phyloP scores from a whole-genome alignment of 2,888 invertebrate species.

The Dryobotodes eremita region DNA sequence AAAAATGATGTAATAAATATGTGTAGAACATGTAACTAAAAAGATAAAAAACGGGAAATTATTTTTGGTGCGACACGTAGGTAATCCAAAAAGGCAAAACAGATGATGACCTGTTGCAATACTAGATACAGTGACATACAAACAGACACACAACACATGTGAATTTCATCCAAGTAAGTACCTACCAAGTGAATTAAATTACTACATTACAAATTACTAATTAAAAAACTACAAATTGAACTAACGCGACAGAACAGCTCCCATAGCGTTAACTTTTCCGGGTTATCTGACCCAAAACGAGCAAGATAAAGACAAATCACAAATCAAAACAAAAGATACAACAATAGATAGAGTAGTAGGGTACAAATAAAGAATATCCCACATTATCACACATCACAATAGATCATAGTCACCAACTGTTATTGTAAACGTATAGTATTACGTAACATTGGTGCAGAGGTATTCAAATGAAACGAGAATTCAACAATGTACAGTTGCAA shows the following conservation, averaged over 20 bases:
- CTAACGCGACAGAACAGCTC: not conserved
- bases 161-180: not conserved
- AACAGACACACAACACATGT: slow-evolving; percentile 5
- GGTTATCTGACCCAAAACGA: slow-evolving; percentile 6
- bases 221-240: not conserved
- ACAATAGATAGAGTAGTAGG: not conserved
- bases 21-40: not conserved
- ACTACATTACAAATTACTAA: no score
- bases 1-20: not conserved
- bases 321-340: slow-evolving; percentile 5
- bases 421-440: slow-evolving; percentile 47
- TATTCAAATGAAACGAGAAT: slow-evolving; percentile 43
- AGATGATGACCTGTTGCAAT: slow-evolving; percentile 13
- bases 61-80: slow-evolving; percentile 21
- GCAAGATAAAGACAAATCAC: slow-evolving; percentile 31
- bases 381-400: slow-evolving; percentile 50
- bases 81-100: slow-evolving; percentile 6
- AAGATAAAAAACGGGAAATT: slow-evolving; percentile 18
- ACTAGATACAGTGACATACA: slow-evolving; percentile 40
- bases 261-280: slow-evolving; percentile 5
- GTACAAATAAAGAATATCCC: slow-evolving; percentile 31
- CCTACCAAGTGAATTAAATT: not conserved
- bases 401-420: slow-evolving; percentile 47
- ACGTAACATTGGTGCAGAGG: slow-evolving; percentile 38
- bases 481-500: slow-evolving; percentile 52